Conservation (phyloP, 1,140 invertebrate species). For the Pseudomyrmex cubaensis region DNA sequence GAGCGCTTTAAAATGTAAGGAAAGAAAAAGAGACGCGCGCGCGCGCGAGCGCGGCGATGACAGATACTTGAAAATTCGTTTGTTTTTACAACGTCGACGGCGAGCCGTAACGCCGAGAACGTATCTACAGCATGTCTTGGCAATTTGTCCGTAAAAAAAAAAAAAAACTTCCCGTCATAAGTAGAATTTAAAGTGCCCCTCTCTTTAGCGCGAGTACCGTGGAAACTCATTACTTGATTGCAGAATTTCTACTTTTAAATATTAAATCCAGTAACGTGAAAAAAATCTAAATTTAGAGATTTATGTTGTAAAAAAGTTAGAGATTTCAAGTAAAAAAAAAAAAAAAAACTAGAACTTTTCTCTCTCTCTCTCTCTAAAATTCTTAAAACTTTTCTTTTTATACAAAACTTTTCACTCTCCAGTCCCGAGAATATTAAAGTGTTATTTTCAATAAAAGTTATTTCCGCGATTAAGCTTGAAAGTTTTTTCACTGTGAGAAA, state of each 20-base stretch:
- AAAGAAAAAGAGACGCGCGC: not conserved
- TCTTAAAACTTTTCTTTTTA: no score
- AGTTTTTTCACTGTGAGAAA: not conserved
- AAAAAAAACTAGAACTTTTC: no score
- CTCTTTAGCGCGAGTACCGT: not conserved
- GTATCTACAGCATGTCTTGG: not conserved
- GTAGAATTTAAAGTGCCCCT: not conserved
- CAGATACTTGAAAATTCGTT: conserved; percentile 50
- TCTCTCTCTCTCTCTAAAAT: no score
- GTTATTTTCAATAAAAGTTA: not conserved
- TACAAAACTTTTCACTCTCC: no score
- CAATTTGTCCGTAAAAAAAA: not conserved
- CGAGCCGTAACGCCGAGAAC: not conserved
- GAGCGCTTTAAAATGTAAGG: conserved; percentile 14
- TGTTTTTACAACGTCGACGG: conserved; percentile 37
- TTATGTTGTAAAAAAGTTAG: no score
- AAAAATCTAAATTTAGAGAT: not conserved
- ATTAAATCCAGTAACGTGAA: not conserved
- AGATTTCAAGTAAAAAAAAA: no score
- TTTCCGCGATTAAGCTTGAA: not conserved
- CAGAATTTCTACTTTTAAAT: not conserved
- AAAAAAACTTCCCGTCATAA: not conserved
- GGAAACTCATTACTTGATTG: not conserved
- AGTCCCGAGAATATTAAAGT: no score
- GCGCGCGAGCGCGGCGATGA: not conserved